Base-by-base conservation (phyloP, 2,888 invertebrate genomes). In the Rhingia rostrata region DNA sequence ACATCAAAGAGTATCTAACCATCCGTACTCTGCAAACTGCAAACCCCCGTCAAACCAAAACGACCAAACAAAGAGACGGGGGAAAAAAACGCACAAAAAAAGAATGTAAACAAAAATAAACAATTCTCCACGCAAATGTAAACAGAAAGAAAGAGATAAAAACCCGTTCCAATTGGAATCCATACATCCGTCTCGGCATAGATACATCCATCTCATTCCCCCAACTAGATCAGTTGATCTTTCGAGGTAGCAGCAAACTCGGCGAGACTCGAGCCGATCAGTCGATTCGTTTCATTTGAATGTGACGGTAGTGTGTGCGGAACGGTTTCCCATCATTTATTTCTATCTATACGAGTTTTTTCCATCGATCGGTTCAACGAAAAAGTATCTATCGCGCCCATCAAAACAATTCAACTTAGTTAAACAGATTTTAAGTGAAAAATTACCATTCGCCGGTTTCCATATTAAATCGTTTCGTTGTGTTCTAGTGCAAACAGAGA, bases 241-340 rank as follows among this genome's bases (percentile, higher is more conserved):
- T 35, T 45, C 69, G 69, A 58, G 73, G 69, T 64, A 37, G 47
- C 32, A 41, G 69, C 79, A 74, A 79, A 53, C 47, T 41, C 0
- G n/a, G 53, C 84, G 84, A 84, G 84, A 70, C 84, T 84, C 84
- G 84, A 84, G 74, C 69, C 70, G 84, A 84, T 80, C 84, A 84
- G 84, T 84, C 66, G 79, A 70, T 74, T 84, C 75, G 84, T 66
- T 74, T 75, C 54, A 70, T 70, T 70, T 45, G 74, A 69, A 43
- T 14, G 60, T 61, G 60, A 60, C 43, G 84, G 79, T 64, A 39
- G 64, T 74, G 63, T 22, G 67, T 43, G 47, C 60, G 22, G 74
- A 22, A 22, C 63, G 79, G 58, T 53, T 47, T 4, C 45, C 32
- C 30, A 12, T 7, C 49, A 61, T 47, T 9, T 61, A 49, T 60